These are phyloP conservation scores for Solen grandis DNA, from an alignment of 1,140 invertebrate species.

Conservation along the genomic window DNA sequence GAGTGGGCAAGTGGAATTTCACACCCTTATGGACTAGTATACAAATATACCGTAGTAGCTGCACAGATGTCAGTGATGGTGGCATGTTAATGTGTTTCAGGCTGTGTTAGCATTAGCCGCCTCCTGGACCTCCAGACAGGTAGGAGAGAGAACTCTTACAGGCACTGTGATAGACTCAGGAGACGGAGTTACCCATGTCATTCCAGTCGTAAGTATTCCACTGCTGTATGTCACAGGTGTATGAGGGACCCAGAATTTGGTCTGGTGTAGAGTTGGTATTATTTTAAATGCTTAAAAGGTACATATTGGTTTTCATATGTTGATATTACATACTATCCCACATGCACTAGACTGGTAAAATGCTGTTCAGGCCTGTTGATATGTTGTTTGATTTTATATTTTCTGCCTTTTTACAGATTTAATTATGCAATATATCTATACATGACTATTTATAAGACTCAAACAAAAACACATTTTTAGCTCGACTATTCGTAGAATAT, in stretches of 20 bases:
- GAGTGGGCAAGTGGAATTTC: no score
- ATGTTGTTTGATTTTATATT: no score
- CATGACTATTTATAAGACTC: no score
- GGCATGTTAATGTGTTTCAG: slow-evolving; percentile 81
- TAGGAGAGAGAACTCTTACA: slow-evolving; percentile 95
- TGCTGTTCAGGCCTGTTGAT: no score
- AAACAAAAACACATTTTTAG: no score
- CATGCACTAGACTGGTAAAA: no score
- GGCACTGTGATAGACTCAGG: slow-evolving; percentile 99
- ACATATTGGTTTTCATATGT: background rate
- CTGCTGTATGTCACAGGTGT: background rate
- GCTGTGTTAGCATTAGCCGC: slow-evolving; percentile 98
- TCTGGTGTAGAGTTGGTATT: background rate
- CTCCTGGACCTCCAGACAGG: slow-evolving; percentile 95
- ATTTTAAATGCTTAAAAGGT: background rate
- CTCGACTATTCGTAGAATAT: no score
- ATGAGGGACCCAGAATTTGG: background rate
- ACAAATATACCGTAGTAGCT: no score
- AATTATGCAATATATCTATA: background rate
- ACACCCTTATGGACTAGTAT: no score
- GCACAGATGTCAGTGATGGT: no score
- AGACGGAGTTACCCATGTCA: slow-evolving; percentile 99
- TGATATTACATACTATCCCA: no score
- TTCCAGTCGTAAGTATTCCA: slow-evolving; percentile 89
- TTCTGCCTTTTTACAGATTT: background rate